A percentile compares a stretch with the other conserved stretches of the same genome.
phyloP scores from a whole-genome alignment of 2,113 vertebrate genomes.

The Alces alces region DNA sequence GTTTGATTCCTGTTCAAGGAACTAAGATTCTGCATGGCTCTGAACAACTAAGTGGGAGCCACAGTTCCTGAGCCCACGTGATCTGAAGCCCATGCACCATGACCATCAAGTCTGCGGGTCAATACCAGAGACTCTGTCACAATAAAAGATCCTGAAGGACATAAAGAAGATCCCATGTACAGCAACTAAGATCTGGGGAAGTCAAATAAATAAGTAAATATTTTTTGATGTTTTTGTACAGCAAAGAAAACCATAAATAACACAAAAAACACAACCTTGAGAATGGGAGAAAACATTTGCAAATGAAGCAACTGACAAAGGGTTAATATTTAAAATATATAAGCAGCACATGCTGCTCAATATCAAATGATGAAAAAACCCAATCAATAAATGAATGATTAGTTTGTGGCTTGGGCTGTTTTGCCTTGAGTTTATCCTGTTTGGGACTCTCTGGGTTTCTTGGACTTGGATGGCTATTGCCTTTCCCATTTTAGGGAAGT shows the following conservation, averaged over 20 bases:
- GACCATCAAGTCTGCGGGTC: not conserved
- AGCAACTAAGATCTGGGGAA: not conserved
- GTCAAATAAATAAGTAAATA: not conserved
- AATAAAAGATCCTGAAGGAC: not conserved
- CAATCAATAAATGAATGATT: not conserved
- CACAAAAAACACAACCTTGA: not conserved
- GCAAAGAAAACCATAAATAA: not conserved
- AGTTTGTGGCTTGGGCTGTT: not conserved
- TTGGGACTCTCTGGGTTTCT: not conserved
- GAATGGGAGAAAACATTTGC: not conserved
- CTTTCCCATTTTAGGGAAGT: not conserved
- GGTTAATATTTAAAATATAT: not conserved
- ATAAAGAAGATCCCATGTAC: not conserved
- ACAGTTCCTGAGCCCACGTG: not conserved
- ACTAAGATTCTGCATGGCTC: not conserved
- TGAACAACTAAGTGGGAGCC: not conserved
- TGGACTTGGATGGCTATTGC: not conserved
- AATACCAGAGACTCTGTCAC: not conserved
- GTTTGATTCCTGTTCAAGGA: not conserved
- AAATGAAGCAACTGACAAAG: not conserved
- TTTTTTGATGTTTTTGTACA: not conserved
- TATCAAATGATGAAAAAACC: not conserved
- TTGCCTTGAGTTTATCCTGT: not conserved
- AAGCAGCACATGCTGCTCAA: not conserved
- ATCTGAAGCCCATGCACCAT: accelerated